Conservation (phyloP, 2,113 vertebrate genomes). For the Melanotaenia duboulayi region DNA sequence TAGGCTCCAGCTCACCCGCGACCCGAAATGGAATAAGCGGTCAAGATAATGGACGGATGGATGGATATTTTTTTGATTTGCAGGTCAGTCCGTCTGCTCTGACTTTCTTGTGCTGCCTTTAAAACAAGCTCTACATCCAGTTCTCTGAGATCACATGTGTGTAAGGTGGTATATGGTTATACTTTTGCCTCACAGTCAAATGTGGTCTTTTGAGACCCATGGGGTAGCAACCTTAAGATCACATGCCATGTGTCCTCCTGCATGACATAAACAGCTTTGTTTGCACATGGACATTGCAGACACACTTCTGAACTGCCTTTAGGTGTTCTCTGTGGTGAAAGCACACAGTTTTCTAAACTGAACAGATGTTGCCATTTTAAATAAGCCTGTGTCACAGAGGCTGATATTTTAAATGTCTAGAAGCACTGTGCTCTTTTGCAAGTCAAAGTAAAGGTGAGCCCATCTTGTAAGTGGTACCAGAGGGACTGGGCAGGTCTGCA, state of each 20-base stretch:
- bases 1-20: too few relatives aligned
- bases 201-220: slow-evolving; percentile 40
- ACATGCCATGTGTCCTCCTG: slow-evolving; percentile 33
- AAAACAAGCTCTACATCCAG: slow-evolving; percentile 17
- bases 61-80: slow-evolving; percentile 33
- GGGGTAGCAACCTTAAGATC: slow-evolving; percentile 34
- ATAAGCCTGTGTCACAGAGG: slow-evolving; percentile 44
- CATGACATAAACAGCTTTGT: slow-evolving; percentile 55
- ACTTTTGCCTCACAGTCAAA: slow-evolving; percentile 58
- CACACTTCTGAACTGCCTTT: slow-evolving; percentile 14
- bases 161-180: slow-evolving; percentile 51
- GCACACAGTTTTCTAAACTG: slow-evolving; percentile 46
- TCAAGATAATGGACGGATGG: too few relatives aligned
- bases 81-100: slow-evolving; percentile 10
- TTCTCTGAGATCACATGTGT: slow-evolving; percentile 8
- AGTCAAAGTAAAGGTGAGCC: slow-evolving; percentile 44
- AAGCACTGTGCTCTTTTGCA: slow-evolving; percentile 26
- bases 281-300: neutral
- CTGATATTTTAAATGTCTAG: slow-evolving; percentile 40
- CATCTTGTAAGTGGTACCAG: slow-evolving; percentile 34
- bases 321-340: slow-evolving; percentile 34
- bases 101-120: slow-evolving; percentile 9
- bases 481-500: slow-evolving; percentile 46
- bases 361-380: slow-evolving; percentile 40
- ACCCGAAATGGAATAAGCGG: too few relatives aligned